phyloP scores from a whole-genome alignment of 2,888 invertebrate genomes.

The Leptinotarsa rubiginosa region DNA sequence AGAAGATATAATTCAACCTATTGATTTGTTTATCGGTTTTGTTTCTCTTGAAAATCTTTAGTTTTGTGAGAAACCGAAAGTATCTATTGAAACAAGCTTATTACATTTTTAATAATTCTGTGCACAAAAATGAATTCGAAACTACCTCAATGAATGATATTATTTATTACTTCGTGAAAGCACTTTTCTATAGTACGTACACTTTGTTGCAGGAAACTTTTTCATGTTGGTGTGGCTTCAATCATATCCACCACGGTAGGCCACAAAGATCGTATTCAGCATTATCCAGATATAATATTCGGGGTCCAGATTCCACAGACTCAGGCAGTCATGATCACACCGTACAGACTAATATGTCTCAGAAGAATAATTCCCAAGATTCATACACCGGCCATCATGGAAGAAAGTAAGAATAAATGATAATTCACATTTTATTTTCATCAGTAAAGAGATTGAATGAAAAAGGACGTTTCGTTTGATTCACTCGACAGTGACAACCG shows the following conservation, averaged over 20 bases:
- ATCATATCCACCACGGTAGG: constrained; percentile 47
- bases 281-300: constrained; percentile 55
- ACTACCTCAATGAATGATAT: no score
- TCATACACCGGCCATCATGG: constrained; percentile 9
- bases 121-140: no score
- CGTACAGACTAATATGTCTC: constrained; percentile 37
- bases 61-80: no score
- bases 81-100: no score
- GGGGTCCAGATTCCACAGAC: constrained; percentile 56
- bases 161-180: no score
- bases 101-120: no score
- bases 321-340: constrained; percentile 55
- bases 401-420: constrained; percentile 20
- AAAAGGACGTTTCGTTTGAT: background rate
- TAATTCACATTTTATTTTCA: background rate
- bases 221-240: constrained; percentile 53
- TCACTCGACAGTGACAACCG: no score
- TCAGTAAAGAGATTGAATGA: background rate
- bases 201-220: constrained; percentile 55
- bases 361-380: constrained; percentile 18
- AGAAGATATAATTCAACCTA: no score
- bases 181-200: background rate
- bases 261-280: constrained; percentile 57
- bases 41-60: no score
- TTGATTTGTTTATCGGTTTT: no score